A percentile compares a stretch with the other conserved stretches of the same genome.
These are phyloP conservation scores for Virgularia gustaviana DNA, from an alignment of 92 coral and sea anemone genomes.

Conservation along the genomic window DNA sequence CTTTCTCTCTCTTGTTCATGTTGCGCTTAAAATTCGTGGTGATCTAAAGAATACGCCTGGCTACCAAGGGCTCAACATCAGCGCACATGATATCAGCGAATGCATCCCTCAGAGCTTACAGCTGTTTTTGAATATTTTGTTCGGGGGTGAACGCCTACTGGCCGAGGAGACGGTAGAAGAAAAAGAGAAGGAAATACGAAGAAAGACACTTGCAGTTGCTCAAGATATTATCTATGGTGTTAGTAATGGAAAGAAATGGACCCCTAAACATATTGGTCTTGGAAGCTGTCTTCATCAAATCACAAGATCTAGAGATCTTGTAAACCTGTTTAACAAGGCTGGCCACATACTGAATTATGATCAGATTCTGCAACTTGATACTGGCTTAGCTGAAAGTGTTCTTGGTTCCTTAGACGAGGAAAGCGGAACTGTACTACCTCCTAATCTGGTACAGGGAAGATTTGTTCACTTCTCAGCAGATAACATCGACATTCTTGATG, in stretches of 20 bases:
- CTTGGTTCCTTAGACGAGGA: slow-evolving; percentile 37
- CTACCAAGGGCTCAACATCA: slow-evolving; percentile 38
- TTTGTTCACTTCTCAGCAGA: slow-evolving; percentile 36
- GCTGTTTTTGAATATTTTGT: slow-evolving; percentile 46
- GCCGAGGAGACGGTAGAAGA: slow-evolving; percentile 28
- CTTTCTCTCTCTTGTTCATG: slow-evolving; percentile 51
- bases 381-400: slow-evolving; percentile 49
- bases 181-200: slow-evolving; percentile 46
- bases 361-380: slow-evolving; percentile 59
- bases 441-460: slow-evolving; percentile 29
- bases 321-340: slow-evolving; percentile 49
- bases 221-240: slow-evolving; percentile 53
- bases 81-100: slow-evolving; percentile 35
- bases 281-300: slow-evolving; percentile 62
- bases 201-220: slow-evolving; percentile 41
- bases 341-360: slow-evolving; percentile 56
- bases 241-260: slow-evolving; percentile 56
- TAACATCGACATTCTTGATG: neutral
- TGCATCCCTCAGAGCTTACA: slow-evolving; percentile 52
- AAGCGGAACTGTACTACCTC: slow-evolving; percentile 46
- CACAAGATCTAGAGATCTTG: slow-evolving; percentile 56
- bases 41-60: slow-evolving; percentile 44
- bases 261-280: slow-evolving; percentile 57
- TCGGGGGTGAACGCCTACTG: slow-evolving; percentile 24
- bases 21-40: slow-evolving; percentile 39